Evolutionary conservation across 2,888 invertebrate species (phyloP), one percentile per base, ranked within the genome.

Genomic region (Megaustenia siamemsis): DNA sequence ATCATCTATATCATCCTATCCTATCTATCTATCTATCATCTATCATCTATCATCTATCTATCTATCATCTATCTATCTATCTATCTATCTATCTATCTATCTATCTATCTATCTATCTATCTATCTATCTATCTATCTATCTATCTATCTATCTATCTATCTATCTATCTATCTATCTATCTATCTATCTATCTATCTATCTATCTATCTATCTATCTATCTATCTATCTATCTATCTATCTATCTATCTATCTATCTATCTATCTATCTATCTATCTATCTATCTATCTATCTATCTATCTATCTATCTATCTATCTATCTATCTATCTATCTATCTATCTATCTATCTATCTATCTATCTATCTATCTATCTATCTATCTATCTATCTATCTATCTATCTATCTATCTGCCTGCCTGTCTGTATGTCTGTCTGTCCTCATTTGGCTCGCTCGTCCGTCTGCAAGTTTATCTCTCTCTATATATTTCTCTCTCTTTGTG

Each of bases 401-500:
- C 49, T n/a, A n/a, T n/a, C n/a, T n/a, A n/a, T n/a, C n/a, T n/a
- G n/a, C n/a, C n/a, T n/a, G n/a, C n/a, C n/a, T n/a, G n/a, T n/a
- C n/a, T n/a, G n/a, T n/a, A n/a, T n/a, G n/a, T n/a, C n/a, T n/a
- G n/a, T n/a, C n/a, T 49, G 18, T 49, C 49, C 18, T 12, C 49
- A 12, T 10, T 49, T 18, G 10, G 49, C 18, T 18, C 18, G 49
- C 18, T 18, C 18, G 49, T 49, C 49, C 18, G 49, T 49, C 49
- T 49, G 49, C 18, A 10, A 12, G n/a, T n/a, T n/a, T n/a, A n/a
- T n/a, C n/a, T n/a, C n/a, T n/a, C n/a, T n/a, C n/a, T n/a, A n/a
- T n/a, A 24, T 80, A 35, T 80, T 28, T 68, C 66, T 80, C 28
- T 69, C 66, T 69, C 28, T 56, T 18, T 77, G n/a, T 56, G 24